Percentiles rank a stretch among this genome's conserved stretches.
These are phyloP conservation scores for Andrena fulva DNA, from an alignment of 2,888 invertebrate genomes.

Conservation along the genomic window DNA sequence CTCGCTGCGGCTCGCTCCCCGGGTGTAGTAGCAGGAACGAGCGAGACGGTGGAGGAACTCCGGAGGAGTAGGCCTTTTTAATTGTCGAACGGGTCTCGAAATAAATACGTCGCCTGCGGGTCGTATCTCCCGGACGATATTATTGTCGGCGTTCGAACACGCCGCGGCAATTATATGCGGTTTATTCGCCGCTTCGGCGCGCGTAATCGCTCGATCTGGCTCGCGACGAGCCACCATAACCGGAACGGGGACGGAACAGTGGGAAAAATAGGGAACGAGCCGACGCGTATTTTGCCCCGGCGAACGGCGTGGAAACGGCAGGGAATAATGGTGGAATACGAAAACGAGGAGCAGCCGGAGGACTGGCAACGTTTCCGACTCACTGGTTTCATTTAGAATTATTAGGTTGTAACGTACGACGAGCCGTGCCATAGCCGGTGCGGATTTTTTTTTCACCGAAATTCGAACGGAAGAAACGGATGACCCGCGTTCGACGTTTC, in stretches of 20 bases:
- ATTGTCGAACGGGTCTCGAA: conserved; percentile 49
- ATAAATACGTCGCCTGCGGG: conserved; percentile 55
- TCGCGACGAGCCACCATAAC: conserved; percentile 58
- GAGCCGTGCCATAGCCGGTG: neutral
- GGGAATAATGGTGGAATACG: conserved; percentile 4
- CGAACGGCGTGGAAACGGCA: neutral
- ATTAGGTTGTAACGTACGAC: conserved; percentile 22
- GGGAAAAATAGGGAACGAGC: conserved; percentile 21
- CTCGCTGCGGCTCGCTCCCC: neutral
- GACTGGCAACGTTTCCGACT: conserved; percentile 4
- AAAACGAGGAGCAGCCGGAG: conserved; percentile 8
- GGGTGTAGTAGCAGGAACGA: neutral
- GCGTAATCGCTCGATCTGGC: conserved; percentile 69
- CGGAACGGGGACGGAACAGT: conserved; percentile 30
- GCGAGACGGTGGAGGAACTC: neutral
- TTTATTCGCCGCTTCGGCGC: conserved; percentile 72
- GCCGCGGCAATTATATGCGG: conserved; percentile 78
- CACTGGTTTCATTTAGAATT: conserved; percentile 20
- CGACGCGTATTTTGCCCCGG: conserved; percentile 17
- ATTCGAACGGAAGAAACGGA: neutral
- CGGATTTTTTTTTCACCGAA: neutral
- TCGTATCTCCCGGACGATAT: conserved; percentile 65
- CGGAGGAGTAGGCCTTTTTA: conserved; percentile 27
- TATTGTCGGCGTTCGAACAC: conserved; percentile 63
- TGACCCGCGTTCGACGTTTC: neutral